Evolutionary conservation across 2,113 vertebrate species (phyloP).

Genomic region (Dicaeum eximium): DNA sequence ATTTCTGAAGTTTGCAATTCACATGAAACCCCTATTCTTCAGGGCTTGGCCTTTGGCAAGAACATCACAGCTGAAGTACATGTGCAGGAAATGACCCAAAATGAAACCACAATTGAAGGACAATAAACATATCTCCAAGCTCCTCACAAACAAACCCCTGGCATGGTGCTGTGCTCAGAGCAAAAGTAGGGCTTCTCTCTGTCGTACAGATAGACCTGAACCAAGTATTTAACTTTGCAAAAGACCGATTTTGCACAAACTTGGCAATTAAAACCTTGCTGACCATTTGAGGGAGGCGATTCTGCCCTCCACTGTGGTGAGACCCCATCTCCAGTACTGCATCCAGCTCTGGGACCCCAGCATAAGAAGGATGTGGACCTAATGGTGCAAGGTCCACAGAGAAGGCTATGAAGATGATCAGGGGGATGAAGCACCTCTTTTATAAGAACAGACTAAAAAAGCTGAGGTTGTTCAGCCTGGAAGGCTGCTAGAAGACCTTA

Average conservation of each 20-base stretch:
- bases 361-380: not conserved
- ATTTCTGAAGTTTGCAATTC: not conserved
- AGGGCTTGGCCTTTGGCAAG: not conserved
- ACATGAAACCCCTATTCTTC: not conserved
- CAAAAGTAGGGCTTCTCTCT: not conserved
- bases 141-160: not conserved
- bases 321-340: not conserved
- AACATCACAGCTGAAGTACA: not conserved
- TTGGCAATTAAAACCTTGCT: not conserved
- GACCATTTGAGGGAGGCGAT: accelerated
- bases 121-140: not conserved
- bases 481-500: not conserved
- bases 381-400: not conserved
- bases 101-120: not conserved
- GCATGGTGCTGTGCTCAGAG: accelerated
- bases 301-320: not conserved
- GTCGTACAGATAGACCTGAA: not conserved
- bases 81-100: not conserved
- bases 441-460: not conserved
- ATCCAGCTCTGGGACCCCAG: not conserved
- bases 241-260: not conserved
- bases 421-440: not conserved
- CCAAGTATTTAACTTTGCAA: not conserved
- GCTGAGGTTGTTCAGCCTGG: not conserved
- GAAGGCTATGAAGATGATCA: not conserved